Evolutionary conservation across 2,888 invertebrate genomes (phyloP), one percentile per base, ranked within the genome.

Genomic region (Itoplectis maculator): DNA sequence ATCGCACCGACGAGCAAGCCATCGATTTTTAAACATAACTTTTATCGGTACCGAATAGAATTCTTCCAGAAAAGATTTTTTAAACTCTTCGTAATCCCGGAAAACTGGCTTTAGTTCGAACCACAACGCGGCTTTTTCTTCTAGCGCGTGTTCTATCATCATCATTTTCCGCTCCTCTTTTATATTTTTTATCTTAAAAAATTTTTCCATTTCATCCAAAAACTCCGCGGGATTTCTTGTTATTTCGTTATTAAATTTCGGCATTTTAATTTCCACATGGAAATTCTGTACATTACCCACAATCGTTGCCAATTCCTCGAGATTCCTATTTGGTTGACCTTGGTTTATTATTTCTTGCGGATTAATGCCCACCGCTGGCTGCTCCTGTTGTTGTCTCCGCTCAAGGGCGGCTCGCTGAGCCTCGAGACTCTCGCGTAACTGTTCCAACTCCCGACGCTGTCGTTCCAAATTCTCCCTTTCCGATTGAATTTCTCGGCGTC

Each of bases 131-230:
- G 72, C 72, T 56, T 66, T 73, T 11, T 73, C 73, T 7, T 79
- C 73, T n/a, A 66, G 47, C 29, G 68, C 72, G 18, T 73, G 20
- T 20, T 66, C 73, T 11, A 79, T 20, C 2, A 79, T 13, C 18
- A 56, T 42, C 18, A 79, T 20, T 65, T 65, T 54, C 11, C 18
- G n/a, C 5, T 37, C 37, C 4, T 49, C 13, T 15, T 59, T 42
- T 13, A 79, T 59, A 66, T 79, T 79, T 73, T 73, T 79, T 15
- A 59, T 40, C 59, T 29, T 40, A 56, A 47, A 80, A 75, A 68
- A 61, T 40, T 20, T 66, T 11, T 79, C 79, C 29, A 79, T 18
- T n/a, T 80, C 69, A 0, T 80, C 68, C 6, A 80, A 15, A 23
- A 74, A 80, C 15, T 75, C 45, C 8, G 37, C 18, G 1, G 74